Evolutionary conservation across 2,113 vertebrate species (phyloP).

Genomic region (Camelus bactrianus): DNA sequence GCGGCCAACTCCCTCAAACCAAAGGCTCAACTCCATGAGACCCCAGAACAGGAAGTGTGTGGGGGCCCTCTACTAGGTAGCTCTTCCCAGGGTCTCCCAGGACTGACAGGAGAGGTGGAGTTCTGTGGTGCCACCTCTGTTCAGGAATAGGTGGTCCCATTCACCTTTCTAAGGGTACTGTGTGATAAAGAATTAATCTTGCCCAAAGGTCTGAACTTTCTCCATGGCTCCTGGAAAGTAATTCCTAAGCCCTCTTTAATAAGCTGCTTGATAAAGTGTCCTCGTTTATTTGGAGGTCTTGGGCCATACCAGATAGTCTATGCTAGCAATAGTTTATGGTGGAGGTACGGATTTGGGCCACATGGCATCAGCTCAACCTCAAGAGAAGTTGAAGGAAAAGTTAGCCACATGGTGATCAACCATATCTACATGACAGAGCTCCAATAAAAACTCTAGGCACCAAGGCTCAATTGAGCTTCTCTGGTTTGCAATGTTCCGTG

Average conservation of each 20-base stretch:
- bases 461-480: background rate
- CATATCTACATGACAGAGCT: background rate
- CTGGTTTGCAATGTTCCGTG: background rate
- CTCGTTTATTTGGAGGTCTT: background rate
- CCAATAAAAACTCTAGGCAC: background rate
- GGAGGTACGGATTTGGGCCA: background rate
- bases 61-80: background rate
- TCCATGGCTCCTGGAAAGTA: background rate
- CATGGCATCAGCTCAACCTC: background rate
- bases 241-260: background rate
- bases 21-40: background rate
- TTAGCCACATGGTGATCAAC: background rate
- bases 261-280: background rate
- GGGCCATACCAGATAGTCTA: background rate
- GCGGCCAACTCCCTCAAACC: background rate
- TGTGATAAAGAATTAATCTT: background rate
- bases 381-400: background rate
- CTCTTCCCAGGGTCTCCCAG: background rate
- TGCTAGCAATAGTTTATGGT: background rate
- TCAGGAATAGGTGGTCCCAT: background rate
- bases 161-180: background rate
- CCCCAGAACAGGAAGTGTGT: background rate
- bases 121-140: background rate
- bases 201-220: background rate
- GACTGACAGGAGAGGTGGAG: background rate